These are phyloP conservation scores for Dryoscopus gambensis DNA, from an alignment of 2,113 vertebrate species.

Conservation along the genomic window DNA sequence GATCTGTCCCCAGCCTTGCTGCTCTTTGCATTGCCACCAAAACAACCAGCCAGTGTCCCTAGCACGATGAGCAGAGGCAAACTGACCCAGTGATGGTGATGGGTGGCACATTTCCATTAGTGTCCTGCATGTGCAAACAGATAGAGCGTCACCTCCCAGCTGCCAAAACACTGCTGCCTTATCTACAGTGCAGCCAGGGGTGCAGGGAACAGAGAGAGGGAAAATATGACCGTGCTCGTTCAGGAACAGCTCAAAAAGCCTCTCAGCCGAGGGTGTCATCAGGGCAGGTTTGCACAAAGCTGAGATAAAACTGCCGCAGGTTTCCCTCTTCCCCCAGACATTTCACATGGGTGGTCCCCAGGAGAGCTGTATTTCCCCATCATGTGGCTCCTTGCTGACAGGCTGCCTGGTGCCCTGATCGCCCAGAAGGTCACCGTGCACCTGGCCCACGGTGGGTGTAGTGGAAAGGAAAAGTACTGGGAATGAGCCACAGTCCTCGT, in stretches of 20 bases:
- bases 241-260: background rate
- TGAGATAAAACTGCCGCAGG: background rate
- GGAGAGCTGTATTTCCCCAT: background rate
- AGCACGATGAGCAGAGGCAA: background rate
- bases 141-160: slow-evolving; percentile 5
- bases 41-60: background rate
- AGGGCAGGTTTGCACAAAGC: background rate
- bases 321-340: background rate
- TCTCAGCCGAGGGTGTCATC: background rate
- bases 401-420: background rate
- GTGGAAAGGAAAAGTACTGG: slow-evolving; percentile 28
- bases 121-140: background rate
- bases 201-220: background rate
- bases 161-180: slow-evolving; percentile 47
- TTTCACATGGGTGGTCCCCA: background rate
- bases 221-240: background rate
- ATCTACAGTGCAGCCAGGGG: background rate
- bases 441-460: background rate
- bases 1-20: accelerated
- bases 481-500: background rate
- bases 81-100: background rate
- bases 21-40: background rate
- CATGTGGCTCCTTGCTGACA: background rate
- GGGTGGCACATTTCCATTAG: background rate
- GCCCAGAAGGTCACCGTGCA: background rate